Conservation (phyloP, 2,113 vertebrate genomes). For the Hippocampus comes region DNA sequence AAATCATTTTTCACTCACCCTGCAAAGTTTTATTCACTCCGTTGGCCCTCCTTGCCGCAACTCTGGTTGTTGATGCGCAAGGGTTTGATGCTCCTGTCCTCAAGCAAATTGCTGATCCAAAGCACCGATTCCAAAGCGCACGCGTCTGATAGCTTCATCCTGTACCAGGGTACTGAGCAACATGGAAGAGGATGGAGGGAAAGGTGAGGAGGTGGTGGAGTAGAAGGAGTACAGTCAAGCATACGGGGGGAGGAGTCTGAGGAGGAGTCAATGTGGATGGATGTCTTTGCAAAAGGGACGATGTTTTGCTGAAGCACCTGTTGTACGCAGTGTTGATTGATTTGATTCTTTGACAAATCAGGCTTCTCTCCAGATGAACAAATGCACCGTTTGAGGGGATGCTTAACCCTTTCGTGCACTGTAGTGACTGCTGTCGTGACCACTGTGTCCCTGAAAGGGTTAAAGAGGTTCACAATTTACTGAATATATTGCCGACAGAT, state of each 20-base stretch:
- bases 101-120: constrained; percentile 38
- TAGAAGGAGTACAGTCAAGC: constrained; percentile 39
- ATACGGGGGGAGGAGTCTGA: constrained; percentile 23
- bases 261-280: constrained; percentile 46
- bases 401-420: no score
- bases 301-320: constrained; percentile 28
- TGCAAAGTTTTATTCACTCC: constrained; percentile 41
- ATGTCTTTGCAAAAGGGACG: constrained; percentile 29
- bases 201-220: constrained; percentile 47
- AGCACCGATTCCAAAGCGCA: constrained; percentile 64
- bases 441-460: no score
- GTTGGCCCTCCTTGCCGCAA: constrained; percentile 17
- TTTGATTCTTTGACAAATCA: no score
- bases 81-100: constrained; percentile 3
- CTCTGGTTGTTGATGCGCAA: neutral
- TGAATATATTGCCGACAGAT: neutral
- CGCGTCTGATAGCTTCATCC: constrained; percentile 50
- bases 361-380: no score
- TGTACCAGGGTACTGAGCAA: constrained; percentile 52
- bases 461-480: neutral
- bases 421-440: no score
- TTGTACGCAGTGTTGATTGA: neutral
- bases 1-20: constrained; percentile 8
- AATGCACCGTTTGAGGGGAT: no score
- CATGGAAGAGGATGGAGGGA: constrained; percentile 50